phyloP scores from a whole-genome alignment of 2,113 vertebrate species.

The Henicopernis longicauda region DNA sequence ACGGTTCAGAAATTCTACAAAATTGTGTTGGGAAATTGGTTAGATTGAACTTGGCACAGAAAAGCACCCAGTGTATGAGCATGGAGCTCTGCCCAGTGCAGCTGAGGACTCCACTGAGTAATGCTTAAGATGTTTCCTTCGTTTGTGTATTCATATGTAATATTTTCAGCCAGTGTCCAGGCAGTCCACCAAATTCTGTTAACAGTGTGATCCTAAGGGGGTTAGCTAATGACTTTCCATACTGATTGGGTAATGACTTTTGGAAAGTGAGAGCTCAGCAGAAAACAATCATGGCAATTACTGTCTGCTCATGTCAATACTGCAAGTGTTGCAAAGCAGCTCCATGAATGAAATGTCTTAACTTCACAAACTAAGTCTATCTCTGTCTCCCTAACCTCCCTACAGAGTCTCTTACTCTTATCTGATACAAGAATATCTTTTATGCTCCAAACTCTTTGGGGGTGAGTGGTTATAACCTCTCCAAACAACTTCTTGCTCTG shows the following conservation, averaged over 20 bases:
- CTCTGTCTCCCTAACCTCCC: background rate
- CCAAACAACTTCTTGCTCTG: background rate
- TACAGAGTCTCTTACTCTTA: background rate
- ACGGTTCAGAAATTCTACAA: background rate
- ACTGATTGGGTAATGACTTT: conserved; percentile 55
- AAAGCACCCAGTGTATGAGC: background rate
- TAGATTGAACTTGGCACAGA: background rate
- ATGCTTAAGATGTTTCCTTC: background rate
- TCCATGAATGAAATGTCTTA: conserved; percentile 34
- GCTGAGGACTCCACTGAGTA: background rate
- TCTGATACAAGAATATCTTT: background rate
- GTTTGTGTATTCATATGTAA: background rate
- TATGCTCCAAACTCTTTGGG: background rate
- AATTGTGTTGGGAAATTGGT: background rate
- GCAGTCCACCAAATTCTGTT: conserved; percentile 32
- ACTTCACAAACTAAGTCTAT: conserved; percentile 7
- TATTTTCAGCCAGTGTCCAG: background rate
- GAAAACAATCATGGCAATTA: conserved; percentile 62
- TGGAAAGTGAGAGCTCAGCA: conserved; percentile 57
- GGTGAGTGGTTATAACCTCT: background rate
- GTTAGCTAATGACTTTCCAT: conserved; percentile 60
- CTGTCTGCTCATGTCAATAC: conserved; percentile 39
- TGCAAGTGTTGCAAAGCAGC: conserved; percentile 5
- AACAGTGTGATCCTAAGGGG: background rate
- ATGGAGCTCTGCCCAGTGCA: background rate